These are phyloP conservation scores for Oncopodura yosiiana DNA, from an alignment of 1,140 invertebrate species.

Conservation along the genomic window DNA sequence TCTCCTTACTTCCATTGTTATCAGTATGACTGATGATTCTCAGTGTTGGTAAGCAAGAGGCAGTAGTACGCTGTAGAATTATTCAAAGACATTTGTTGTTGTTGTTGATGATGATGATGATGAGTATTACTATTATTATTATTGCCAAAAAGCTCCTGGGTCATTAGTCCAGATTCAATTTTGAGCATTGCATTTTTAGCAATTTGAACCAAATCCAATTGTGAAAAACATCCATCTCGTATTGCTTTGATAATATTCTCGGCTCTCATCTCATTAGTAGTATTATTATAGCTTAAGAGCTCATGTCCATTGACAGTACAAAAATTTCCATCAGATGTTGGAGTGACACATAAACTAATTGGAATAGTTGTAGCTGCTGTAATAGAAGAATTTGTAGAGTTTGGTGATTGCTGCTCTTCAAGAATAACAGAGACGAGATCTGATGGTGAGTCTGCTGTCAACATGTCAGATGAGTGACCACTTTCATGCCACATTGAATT, in stretches of 20 bases:
- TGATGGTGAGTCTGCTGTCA: slow-evolving; percentile 13
- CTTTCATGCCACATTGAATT: slow-evolving; percentile 1
- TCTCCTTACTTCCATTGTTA: no score
- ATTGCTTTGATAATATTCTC: slow-evolving; percentile 13
- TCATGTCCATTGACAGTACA: not conserved
- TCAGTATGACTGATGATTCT: no score
- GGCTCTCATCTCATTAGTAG: not conserved
- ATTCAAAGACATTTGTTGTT: no score
- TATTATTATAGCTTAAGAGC: no score
- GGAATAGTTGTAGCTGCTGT: not conserved
- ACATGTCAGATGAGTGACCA: not conserved
- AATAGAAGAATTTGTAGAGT: not conserved
- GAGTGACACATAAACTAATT: not conserved
- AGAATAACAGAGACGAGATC: slow-evolving; percentile 22
- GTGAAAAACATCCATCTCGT: slow-evolving; percentile 3
- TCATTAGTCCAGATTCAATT: no score
- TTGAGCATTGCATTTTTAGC: slow-evolving; percentile 18
- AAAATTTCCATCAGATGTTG: no score
- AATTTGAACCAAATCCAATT: slow-evolving; percentile 5
- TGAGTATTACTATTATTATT: no score
- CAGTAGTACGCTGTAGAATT: no score
- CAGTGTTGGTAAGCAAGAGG: no score
- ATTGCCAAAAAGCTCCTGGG: no score
- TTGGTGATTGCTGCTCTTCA: slow-evolving; percentile 10
- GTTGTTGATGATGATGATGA: no score